phyloP scores from a whole-genome alignment of 1,140 invertebrate species.

The Maconellicoccus hirsutus region DNA sequence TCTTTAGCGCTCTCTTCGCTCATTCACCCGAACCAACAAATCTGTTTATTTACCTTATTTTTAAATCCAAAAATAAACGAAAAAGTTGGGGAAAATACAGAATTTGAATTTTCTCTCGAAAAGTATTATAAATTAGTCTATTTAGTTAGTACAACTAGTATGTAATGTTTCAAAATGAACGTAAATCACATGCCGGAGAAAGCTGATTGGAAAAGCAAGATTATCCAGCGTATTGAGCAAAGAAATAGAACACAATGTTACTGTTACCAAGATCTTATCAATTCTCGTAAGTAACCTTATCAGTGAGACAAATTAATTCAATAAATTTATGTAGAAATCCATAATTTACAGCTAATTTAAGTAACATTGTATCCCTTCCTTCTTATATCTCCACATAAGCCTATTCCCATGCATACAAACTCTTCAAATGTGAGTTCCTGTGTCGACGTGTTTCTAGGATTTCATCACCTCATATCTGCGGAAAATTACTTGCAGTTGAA shows the following conservation, averaged over 20 bases:
- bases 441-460: no score
- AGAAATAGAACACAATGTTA: constrained; percentile 45
- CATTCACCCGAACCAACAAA: background rate
- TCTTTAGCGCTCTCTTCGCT: background rate
- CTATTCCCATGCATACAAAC: no score
- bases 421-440: no score
- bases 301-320: background rate
- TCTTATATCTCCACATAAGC: no score
- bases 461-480: no score
- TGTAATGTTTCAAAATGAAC: background rate
- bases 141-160: background rate
- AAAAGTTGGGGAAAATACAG: background rate
- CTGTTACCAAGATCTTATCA: constrained; percentile 49
- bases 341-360: background rate
- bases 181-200: background rate
- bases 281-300: constrained; percentile 41
- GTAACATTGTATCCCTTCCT: no score
- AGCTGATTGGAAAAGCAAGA: constrained; percentile 42
- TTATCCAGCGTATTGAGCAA: constrained; percentile 43
- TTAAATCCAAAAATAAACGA: constrained; percentile 5
- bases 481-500: no score
- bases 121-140: background rate
- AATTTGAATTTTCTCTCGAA: constrained; percentile 5
- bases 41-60: background rate
- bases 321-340: background rate